These are phyloP conservation scores for Rotaria macrura DNA, from an alignment of 2,888 invertebrate species.

Conservation along the genomic window DNA sequence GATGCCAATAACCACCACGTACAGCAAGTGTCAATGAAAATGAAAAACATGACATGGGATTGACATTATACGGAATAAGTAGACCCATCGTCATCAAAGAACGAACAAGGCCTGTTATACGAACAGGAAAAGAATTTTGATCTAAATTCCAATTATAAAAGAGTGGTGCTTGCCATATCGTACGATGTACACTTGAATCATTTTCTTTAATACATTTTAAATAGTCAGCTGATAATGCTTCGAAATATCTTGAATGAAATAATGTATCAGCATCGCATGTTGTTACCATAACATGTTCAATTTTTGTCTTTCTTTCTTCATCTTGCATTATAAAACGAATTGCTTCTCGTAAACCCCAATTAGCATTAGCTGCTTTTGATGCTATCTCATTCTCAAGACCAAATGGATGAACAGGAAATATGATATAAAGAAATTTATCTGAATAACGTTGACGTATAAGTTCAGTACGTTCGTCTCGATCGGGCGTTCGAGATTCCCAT, in stretches of 20 bases:
- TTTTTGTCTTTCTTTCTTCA: not conserved
- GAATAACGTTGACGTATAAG: not conserved
- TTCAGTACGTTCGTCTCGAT: not conserved
- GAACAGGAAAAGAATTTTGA: not conserved
- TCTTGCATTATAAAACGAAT: not conserved
- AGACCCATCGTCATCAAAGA: not conserved
- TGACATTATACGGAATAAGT: not conserved
- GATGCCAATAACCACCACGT: not conserved
- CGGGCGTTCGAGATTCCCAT: not conserved
- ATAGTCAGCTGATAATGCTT: not conserved
- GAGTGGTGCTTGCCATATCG: not conserved
- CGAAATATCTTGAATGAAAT: not conserved
- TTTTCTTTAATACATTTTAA: not conserved
- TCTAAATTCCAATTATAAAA: not conserved
- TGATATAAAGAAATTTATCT: not conserved
- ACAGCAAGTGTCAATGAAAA: not conserved
- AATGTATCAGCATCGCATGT: not conserved
- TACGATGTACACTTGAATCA: not conserved
- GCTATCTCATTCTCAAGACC: not conserved
- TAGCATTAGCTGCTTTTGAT: constrained; percentile 1
- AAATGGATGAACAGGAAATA: not conserved
- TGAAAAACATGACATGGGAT: not conserved
- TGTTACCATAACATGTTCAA: not conserved
- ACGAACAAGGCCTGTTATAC: not conserved
- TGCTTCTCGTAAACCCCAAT: not conserved